A percentile compares a stretch with the other conserved stretches of the same genome.
Conservation (phyloP, 2,113 vertebrate species). For the Trinectes maculatus region DNA sequence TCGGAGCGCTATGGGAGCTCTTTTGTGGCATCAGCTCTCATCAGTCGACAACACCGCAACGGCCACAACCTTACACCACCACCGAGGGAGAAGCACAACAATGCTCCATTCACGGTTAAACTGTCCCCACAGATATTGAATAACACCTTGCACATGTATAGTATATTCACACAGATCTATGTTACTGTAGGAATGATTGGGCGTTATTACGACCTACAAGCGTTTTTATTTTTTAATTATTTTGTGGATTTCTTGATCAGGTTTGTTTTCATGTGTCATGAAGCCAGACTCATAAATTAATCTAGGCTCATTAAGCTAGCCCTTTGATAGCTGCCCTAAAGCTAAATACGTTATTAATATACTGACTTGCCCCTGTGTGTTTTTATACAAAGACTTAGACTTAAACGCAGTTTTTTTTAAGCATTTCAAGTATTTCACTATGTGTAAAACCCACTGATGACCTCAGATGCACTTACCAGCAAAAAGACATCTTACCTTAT, state of each 20-base stretch:
- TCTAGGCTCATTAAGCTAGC: background rate
- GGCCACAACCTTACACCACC: too few relatives aligned
- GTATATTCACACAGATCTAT: too few relatives aligned
- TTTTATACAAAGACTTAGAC: slow-evolving; percentile 15
- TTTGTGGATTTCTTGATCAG: slow-evolving; percentile 16
- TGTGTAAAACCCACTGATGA: slow-evolving; percentile 16
- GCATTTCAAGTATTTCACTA: slow-evolving; percentile 9
- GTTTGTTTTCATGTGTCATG: slow-evolving; percentile 35
- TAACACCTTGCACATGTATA: too few relatives aligned
- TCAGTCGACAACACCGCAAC: background rate
- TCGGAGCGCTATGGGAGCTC: background rate
- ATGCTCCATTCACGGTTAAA: too few relatives aligned
- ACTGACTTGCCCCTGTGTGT: background rate
- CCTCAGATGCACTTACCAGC: slow-evolving; percentile 1
- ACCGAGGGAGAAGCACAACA: too few relatives aligned
- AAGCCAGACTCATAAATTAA: slow-evolving; percentile 37
- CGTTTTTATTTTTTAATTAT: too few relatives aligned
- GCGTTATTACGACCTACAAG: too few relatives aligned
- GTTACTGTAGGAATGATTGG: too few relatives aligned
- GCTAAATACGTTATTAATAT: background rate
- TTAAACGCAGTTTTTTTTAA: too few relatives aligned
- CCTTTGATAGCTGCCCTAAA: background rate
- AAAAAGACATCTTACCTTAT: slow-evolving; percentile 5
- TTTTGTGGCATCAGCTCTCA: background rate
- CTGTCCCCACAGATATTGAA: too few relatives aligned